These are phyloP conservation scores for Drosophila birchii DNA, from an alignment of 2,888 invertebrate species.

Conservation along the genomic window DNA sequence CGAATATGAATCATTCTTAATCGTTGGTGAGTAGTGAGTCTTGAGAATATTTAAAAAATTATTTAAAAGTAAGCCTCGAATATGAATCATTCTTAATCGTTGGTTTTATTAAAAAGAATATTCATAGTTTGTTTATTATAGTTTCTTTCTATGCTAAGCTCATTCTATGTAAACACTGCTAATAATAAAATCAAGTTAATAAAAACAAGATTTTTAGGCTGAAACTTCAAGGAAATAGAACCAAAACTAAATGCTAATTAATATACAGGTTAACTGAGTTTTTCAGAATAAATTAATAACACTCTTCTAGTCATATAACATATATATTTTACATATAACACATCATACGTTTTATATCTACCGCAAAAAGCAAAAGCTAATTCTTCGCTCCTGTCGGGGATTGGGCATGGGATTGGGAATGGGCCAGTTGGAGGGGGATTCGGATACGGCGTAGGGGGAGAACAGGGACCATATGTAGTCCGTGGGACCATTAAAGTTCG, in stretches of 20 bases:
- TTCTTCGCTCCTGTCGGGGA: slow-evolving; percentile 64
- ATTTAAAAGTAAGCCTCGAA: not conserved
- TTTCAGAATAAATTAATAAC: not conserved
- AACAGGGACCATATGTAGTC: slow-evolving; percentile 15
- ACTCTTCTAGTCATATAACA: not conserved
- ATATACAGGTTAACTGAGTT: not conserved
- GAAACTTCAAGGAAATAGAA: not conserved
- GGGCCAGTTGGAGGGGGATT: slow-evolving; percentile 15
- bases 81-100: not conserved
- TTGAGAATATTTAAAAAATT: too few relatives aligned
- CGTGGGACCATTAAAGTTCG: slow-evolving; percentile 73
- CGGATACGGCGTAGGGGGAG: slow-evolving; percentile 18
- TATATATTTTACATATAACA: slow-evolving; percentile 21
- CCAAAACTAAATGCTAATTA: not conserved
- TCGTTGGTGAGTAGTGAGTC: too few relatives aligned
- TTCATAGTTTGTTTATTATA: not conserved
- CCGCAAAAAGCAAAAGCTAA: slow-evolving; percentile 69
- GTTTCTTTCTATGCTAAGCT: not conserved
- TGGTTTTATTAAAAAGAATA: not conserved
- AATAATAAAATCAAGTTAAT: not conserved
- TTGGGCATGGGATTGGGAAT: slow-evolving; percentile 1
- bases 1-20: not conserved
- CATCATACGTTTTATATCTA: slow-evolving; percentile 48
- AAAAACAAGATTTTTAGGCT: not conserved
- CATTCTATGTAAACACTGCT: not conserved